A percentile compares a stretch with the other conserved stretches of the same genome.
Conservation (phyloP, 2,797 vertebrate species). For the Helicolenus hilgendorfi region DNA sequence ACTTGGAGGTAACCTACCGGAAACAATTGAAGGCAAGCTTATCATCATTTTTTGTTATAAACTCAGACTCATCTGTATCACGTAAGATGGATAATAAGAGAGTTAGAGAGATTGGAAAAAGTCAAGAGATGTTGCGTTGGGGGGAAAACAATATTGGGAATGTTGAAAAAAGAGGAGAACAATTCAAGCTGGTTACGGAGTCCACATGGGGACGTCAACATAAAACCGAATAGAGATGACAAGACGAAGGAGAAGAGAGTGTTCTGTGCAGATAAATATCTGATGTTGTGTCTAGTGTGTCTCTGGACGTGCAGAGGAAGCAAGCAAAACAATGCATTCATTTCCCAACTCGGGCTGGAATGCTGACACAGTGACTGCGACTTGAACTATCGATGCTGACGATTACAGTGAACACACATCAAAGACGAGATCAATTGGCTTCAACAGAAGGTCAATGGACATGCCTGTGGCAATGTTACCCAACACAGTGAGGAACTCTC, state of each 20-base stretch:
- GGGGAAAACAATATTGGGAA: background rate
- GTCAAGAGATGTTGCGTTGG: background rate
- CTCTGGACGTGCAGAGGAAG: background rate
- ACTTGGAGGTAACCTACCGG: too few species aligned
- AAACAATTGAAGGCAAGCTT: background rate
- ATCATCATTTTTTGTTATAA: background rate
- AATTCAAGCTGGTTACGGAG: background rate
- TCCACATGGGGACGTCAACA: too few species aligned
- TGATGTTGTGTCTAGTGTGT: background rate
- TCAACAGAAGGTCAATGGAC: constrained; percentile 69
- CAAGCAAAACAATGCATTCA: background rate
- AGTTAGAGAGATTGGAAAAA: background rate
- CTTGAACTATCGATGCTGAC: constrained; percentile 11
- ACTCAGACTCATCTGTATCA: background rate
- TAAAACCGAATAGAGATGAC: background rate
- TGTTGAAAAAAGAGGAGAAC: background rate
- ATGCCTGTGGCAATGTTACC: constrained; percentile 44
- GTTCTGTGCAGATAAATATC: background rate
- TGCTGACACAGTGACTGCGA: constrained; percentile 39
- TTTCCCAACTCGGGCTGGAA: background rate
- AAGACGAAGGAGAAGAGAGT: background rate
- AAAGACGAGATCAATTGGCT: constrained; percentile 62
- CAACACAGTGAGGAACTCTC: constrained; percentile 38
- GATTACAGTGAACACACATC: constrained; percentile 40
- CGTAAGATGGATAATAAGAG: background rate